Evolutionary conservation across 2,888 invertebrate genomes (phyloP).

Genomic region (Pandemis cinnamomeana): DNA sequence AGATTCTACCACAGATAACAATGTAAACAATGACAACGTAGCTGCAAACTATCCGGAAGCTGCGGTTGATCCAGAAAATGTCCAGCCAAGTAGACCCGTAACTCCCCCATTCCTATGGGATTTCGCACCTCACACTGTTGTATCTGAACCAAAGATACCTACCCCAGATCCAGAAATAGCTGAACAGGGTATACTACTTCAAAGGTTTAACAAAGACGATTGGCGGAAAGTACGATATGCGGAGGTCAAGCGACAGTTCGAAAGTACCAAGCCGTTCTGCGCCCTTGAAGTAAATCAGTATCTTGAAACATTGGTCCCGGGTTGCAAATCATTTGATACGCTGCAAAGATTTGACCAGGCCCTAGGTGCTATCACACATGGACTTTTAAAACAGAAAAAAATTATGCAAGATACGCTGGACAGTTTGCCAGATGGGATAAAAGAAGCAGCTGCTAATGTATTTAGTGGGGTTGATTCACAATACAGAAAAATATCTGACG

Average conservation of each 20-base stretch:
- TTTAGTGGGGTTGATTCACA: conserved; percentile 25
- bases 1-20: conserved; percentile 31
- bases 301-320: conserved; percentile 29
- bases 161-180: conserved; percentile 23
- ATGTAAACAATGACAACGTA: conserved; percentile 6
- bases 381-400: conserved; percentile 41
- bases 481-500: conserved; percentile 37
- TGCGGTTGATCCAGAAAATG: not conserved
- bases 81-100: not conserved
- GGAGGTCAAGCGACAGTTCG: conserved; percentile 41
- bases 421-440: conserved; percentile 10
- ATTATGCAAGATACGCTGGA: conserved; percentile 16
- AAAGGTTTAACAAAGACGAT: conserved; percentile 28
- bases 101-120: not conserved
- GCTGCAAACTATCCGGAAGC: conserved; percentile 15
- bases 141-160: conserved; percentile 30
- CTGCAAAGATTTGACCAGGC: conserved; percentile 37
- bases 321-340: conserved; percentile 39
- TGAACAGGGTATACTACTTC: conserved; percentile 33
- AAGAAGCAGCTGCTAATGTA: conserved; percentile 14
- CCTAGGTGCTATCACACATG: conserved; percentile 40
- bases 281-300: conserved; percentile 30
- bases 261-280: conserved; percentile 37
- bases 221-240: conserved; percentile 41
- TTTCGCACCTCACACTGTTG: conserved; percentile 2